These are phyloP conservation scores for Drosophila kohkoa DNA, from an alignment of 1,140 invertebrate genomes.

Conservation along the genomic window DNA sequence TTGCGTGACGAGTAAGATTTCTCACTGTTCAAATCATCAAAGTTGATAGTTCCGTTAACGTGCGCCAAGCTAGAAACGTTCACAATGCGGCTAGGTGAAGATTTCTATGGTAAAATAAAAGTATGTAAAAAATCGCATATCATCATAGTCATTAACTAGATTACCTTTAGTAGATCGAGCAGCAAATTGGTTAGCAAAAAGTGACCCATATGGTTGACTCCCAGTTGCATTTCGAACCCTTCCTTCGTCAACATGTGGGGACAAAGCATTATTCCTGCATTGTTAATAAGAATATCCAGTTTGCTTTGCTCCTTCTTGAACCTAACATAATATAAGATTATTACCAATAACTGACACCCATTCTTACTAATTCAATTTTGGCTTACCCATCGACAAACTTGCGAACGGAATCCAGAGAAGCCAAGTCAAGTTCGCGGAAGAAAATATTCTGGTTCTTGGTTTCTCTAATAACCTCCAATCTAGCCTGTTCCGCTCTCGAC, in stretches of 20 bases:
- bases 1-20: conserved; percentile 15
- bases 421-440: conserved; percentile 92
- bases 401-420: conserved; percentile 91
- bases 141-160: background rate
- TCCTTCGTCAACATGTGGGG: conserved; percentile 90
- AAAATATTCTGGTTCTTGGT: conserved; percentile 92
- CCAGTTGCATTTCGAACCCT: conserved; percentile 95
- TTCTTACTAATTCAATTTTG: background rate
- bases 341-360: background rate
- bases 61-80: conserved; percentile 92
- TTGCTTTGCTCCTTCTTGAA: conserved; percentile 88
- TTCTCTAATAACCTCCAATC: conserved; percentile 90
- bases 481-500: conserved; percentile 88
- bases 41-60: conserved; percentile 89
- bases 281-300: conserved; percentile 95
- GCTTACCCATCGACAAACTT: conserved; percentile 88
- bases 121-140: background rate
- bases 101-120: conserved; percentile 85
- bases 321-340: conserved; percentile 38
- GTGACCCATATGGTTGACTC: conserved; percentile 94
- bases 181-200: conserved; percentile 95
- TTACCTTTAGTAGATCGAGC: conserved; percentile 90
- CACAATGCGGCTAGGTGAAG: conserved; percentile 91
- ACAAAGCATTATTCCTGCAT: conserved; percentile 94
- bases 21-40: conserved; percentile 91